phyloP scores from a whole-genome alignment of 1,140 invertebrate genomes.

The Scylla paramamosain region DNA sequence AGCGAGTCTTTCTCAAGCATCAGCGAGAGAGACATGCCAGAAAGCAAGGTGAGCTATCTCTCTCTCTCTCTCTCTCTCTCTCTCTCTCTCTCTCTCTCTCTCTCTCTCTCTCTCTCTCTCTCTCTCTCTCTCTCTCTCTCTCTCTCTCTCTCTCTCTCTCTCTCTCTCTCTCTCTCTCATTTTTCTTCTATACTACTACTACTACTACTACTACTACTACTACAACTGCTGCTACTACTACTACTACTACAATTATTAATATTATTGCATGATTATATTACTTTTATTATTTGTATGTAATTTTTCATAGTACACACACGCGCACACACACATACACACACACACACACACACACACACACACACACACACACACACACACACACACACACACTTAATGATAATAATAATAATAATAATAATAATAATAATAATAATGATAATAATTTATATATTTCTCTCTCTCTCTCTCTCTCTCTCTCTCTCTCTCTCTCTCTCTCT shows the following conservation, averaged over 20 bases:
- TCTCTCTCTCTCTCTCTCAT: slow-evolving; percentile 49
- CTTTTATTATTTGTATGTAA: neutral
- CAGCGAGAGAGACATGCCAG: slow-evolving; percentile 4
- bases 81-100: neutral
- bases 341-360: neutral
- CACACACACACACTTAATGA: neutral
- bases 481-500: neutral
- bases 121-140: neutral
- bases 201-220: neutral
- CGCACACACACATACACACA: neutral
- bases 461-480: neutral
- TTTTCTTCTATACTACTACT: neutral
- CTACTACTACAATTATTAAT: neutral
- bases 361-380: neutral
- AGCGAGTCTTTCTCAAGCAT: slow-evolving; percentile 31
- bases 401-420: neutral
- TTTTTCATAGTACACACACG: neutral
- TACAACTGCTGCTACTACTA: neutral
- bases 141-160: slow-evolving; percentile 28
- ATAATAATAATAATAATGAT: neutral
- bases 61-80: neutral
- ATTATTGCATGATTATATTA: neutral
- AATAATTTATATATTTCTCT: neutral
- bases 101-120: neutral
- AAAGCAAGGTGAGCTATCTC: slow-evolving; percentile 37